Conservation (phyloP, 2,797 vertebrate species). For the Crenichthys baileyi region DNA sequence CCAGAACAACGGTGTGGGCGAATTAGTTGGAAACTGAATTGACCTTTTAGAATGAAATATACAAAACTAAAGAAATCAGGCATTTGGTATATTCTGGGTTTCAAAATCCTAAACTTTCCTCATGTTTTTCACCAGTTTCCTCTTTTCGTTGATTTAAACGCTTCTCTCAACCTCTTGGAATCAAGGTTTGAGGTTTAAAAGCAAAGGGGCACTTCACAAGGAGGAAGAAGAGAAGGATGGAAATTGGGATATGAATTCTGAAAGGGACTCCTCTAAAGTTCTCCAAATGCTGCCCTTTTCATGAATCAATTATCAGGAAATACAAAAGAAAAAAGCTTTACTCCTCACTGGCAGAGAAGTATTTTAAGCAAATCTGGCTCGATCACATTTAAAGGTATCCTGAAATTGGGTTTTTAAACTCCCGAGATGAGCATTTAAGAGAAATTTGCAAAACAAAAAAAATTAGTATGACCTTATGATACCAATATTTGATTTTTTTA, state of each 20-base stretch:
- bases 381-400: slow-evolving; percentile 2
- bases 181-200: slow-evolving; percentile 62
- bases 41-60: slow-evolving; percentile 37
- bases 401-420: slow-evolving; percentile 7
- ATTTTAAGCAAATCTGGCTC: slow-evolving; percentile 44
- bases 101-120: neutral
- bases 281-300: slow-evolving; percentile 56
- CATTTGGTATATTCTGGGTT: neutral
- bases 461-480: neutral
- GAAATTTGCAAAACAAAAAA: slow-evolving; percentile 2
- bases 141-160: slow-evolving; percentile 64
- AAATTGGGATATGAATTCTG: slow-evolving; percentile 48
- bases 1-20: slow-evolving; percentile 24
- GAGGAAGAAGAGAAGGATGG: slow-evolving; percentile 57
- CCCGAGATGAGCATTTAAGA: neutral
- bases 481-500: neutral
- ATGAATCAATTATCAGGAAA: slow-evolving; percentile 39
- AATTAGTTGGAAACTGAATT: slow-evolving; percentile 16
- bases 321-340: slow-evolving; percentile 69
- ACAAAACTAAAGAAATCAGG: slow-evolving; percentile 17
- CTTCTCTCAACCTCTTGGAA: slow-evolving; percentile 53
- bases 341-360: slow-evolving; percentile 39
- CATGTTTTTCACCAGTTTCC: slow-evolving; percentile 17
- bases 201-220: slow-evolving; percentile 75
- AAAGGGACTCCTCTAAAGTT: slow-evolving; percentile 60